Evolutionary conservation across 2,797 vertebrate genomes (phyloP), one percentile per base, ranked within the genome.

Genomic region (Alectoris magna): DNA sequence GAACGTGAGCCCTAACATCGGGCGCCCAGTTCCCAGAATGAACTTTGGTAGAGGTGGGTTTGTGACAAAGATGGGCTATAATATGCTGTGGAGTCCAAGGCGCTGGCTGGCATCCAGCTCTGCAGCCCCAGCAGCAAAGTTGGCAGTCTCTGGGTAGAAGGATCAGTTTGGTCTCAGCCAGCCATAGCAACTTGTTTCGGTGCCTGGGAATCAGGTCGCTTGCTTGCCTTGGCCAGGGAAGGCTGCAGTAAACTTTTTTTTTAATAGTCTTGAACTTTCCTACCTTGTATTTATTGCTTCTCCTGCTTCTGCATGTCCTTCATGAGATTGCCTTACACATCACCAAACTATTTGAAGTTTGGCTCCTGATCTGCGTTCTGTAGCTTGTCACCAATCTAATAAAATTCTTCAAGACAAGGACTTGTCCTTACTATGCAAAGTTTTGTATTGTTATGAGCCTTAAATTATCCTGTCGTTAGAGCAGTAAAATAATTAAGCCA

Each of bases 51-150:
- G 2, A 44, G 46, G 11, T 16, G 24, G 46, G 5, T 6, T 1
- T 5, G 73, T 49, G 80, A 7, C 18, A 13, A 39, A 71, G 73
- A 62, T 11, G 3, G 14, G 43, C 43, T 59, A n/a, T 15, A 34
- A n/a, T 15, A 34, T 5, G 0, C 38, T 10, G 6, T 3, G 16
- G 41, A 9, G 15, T 8, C 31, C 1, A 0, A 29, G 71, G 49
- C 16, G 3, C 36, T 11, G 60, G 36, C 46, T 58, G 5, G 64
- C 38, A 11, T n/a, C 16, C 68, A 8, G 2, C 6, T 16, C 76
- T 8, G 4, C 75, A 34, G 19, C 22, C 49, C 53, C 29, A 23
- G 75, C 34, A 36, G 41, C 43, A 68, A 41, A 41, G 29, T 10
- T 2, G 19, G 26, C 34, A 67, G 43, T 7, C 21, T 17, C 18